Percentiles rank a stretch among this genome's conserved stretches.
Evolutionary conservation across 1,140 invertebrate genomes (phyloP).

Genomic region (Trichoplusia ni): DNA sequence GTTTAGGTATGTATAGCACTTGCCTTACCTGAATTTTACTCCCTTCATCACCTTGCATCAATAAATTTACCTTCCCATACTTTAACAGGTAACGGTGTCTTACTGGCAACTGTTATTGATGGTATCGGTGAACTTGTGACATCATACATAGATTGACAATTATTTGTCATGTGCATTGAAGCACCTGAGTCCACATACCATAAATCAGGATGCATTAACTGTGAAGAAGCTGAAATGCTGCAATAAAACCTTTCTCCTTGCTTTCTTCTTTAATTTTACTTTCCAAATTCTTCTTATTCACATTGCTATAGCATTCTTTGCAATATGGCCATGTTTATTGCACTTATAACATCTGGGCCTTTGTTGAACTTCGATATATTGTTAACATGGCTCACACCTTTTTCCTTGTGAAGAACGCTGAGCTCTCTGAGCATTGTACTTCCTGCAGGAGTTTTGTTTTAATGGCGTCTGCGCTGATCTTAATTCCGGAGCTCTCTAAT

Average conservation of each 20-base stretch:
- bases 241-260: no score
- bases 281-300: constrained; percentile 31
- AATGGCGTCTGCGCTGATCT: no score
- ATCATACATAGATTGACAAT: no score
- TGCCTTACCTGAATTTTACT: constrained; percentile 47
- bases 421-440: no score
- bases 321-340: constrained; percentile 37
- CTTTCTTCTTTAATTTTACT: constrained; percentile 17
- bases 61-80: no score
- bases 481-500: constrained; percentile 55
- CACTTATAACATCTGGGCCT: constrained; percentile 41
- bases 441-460: no score
- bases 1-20: constrained; percentile 46
- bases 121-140: no score
- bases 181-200: constrained; percentile 54
- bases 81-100: no score
- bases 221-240: constrained; percentile 43
- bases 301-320: constrained; percentile 32
- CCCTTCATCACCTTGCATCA: no score
- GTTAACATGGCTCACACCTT: background rate
- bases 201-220: constrained; percentile 32
- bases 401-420: no score
- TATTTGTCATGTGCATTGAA: constrained; percentile 52
- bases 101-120: no score
- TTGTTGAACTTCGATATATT: constrained; percentile 9